Evolutionary conservation across 1,140 invertebrate genomes (phyloP), one percentile per base, ranked within the genome.

Genomic region (Drosophila neocordata): DNA sequence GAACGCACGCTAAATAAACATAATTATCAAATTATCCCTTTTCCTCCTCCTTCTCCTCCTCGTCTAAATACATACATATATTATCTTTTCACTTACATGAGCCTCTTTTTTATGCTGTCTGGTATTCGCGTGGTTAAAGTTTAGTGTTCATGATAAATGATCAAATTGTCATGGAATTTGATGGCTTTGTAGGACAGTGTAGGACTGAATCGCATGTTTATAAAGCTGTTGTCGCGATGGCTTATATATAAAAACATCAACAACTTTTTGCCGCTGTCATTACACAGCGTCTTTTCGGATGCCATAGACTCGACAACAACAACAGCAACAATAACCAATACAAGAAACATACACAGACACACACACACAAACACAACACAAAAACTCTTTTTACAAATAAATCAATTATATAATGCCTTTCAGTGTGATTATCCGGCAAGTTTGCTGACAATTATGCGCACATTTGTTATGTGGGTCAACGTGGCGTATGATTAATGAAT

Each of bases 401-500:
- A 74, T 89, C 85, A 84, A 88, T 88, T 88, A 78, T 70, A 72
- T 84, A 89, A 80, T 68, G 57, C 41, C 48, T 70, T 31, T 66
- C 68, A 74, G 77, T 85, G 69, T 74, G 78, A 87, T 82, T 87
- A 87, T 76, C 83, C 68, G 75, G 63, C 74, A 87, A 74, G 57
- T 72, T 87, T 81, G 74, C 74, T 64, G 82, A 77, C 83, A 87
- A 82, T 87, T 85, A 84, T 78, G 74, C 37, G 67, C 55, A 48
- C 71, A 65, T 74, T 80, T 65, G 34, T 52, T 84, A 76, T 81
- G 77, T 87, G 82, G 78, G 77, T 77, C 84, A 84, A 77, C 65
- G 79, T 66, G 79, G 64, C 79, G 83, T 84, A 88, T 89, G 83
- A 89, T 89, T 88, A 83, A 87, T 85, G 82, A 77, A 66, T 85